Evolutionary conservation across 2,797 vertebrate species (phyloP), one percentile per base, ranked within the genome.

Genomic region (Chaunax sp.): DNA sequence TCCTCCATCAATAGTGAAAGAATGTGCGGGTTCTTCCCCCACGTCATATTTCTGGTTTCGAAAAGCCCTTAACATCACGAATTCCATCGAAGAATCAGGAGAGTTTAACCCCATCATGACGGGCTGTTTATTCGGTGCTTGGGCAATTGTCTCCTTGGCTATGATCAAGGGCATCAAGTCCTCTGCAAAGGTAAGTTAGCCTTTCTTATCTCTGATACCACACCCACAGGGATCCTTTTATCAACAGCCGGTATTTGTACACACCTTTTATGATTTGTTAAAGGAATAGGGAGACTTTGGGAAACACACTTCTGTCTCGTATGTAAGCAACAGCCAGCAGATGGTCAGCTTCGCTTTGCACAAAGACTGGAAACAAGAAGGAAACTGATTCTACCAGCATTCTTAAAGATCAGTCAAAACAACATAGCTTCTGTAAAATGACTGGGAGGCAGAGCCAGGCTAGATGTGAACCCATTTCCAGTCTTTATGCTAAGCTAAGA

Each of bases 101-200:
- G 86, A 89, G 60, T 92, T 92, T 7, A 94, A 95, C 76, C 81
- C 81, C 25, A 84, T 94, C 60, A 95, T 95, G 89, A 93, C 92
- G 0, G 93, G 94, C 41, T 95, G 94, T 68, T 90, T 96, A 46
- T 60, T 95, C 64, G 94, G 92, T 2, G 94, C 95, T 23, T 96
- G 95, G 95, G 51, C 83, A 6, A 88, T 95, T 3, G 95, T 96
- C 18, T 89, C 93, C 18, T 82, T 94, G 38, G 95, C 94, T 12
- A 95, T 96, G 95, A 95, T 96, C 80, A 95, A 95, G 75, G 95
- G 95, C 68, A 96, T 96, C 84, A 95, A 96, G 88, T 96, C 95
- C 0, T 96, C 95, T 23, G 95, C 94, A 50, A 95, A 83, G 92
- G 95, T 95, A 64, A 53, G 26, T 35, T 26, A 35, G 20, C 3